A percentile compares a stretch with the other conserved stretches of the same genome.
phyloP scores from a whole-genome alignment of 2,888 invertebrate species.

The Watsonalla cultraria region DNA sequence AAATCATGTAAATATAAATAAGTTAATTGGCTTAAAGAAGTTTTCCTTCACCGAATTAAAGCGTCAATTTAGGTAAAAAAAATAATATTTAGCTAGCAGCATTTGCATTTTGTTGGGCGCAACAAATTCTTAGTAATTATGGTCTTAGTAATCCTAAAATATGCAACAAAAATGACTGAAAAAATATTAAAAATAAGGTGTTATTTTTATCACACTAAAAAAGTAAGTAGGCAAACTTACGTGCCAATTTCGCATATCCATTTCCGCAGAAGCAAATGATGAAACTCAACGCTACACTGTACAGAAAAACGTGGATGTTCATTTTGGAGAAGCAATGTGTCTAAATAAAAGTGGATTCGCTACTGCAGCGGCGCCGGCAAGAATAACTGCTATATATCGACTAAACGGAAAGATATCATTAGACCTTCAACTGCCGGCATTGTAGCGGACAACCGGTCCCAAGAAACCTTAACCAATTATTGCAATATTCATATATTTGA shows the following conservation, averaged over 20 bases:
- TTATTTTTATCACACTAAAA: background rate
- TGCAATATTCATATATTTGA: constrained; percentile 2
- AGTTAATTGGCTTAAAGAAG: no score
- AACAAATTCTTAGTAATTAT: no score
- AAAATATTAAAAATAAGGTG: background rate
- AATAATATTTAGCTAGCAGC: no score
- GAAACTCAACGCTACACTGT: constrained; percentile 32
- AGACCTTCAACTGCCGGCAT: constrained; percentile 42
- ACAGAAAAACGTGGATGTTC: constrained; percentile 30
- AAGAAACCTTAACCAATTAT: constrained; percentile 11
- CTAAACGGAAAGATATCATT: constrained; percentile 44
- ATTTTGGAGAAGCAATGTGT: constrained; percentile 37
- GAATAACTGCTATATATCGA: constrained; percentile 56
- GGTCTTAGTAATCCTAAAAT: no score
- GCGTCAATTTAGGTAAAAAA: no score
- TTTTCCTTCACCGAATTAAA: no score
- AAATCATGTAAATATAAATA: no score
- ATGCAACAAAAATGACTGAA: background rate
- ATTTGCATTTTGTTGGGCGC: no score
- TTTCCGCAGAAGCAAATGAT: constrained; percentile 29
- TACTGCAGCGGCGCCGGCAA: constrained; percentile 33
- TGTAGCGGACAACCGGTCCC: constrained; percentile 23
- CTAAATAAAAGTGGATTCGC: constrained; percentile 37
- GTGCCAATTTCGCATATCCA: constrained; percentile 50
- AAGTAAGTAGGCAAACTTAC: constrained; percentile 38